Evolutionary conservation across 2,113 vertebrate species (phyloP).

Genomic region (Chamaetylas fuelleborni): DNA sequence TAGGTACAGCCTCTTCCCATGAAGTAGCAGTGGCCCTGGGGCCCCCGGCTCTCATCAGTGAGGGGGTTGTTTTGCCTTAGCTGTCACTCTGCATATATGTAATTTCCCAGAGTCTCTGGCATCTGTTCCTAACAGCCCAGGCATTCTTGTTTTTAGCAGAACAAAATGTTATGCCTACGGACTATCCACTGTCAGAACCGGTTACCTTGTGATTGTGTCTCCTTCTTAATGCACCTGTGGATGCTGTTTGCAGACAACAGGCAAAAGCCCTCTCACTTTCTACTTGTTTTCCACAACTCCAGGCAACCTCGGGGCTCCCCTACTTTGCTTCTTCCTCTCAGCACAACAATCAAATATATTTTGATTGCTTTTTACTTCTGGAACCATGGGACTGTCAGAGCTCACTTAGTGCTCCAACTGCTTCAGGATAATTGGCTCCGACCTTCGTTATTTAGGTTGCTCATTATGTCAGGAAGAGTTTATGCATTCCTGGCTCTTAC

Average conservation of each 20-base stretch:
- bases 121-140: constrained; percentile 36
- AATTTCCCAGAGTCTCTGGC: constrained; percentile 10
- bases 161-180: constrained; percentile 1
- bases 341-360: not conserved
- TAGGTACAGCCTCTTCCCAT: not conserved
- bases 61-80: not conserved
- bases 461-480: not conserved
- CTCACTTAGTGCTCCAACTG: not conserved
- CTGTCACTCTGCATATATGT: constrained; percentile 32
- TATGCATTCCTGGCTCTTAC: not conserved
- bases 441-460: not conserved
- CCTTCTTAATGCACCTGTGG: not conserved
- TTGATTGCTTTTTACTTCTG: not conserved
- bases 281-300: not conserved
- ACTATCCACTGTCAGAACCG: constrained; percentile 29
- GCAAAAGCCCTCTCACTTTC: not conserved
- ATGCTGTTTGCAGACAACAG: not conserved
- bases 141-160: constrained; percentile 1
- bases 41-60: not conserved
- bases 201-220: not conserved
- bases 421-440: not conserved
- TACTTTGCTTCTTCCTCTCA: not conserved
- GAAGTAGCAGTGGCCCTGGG: not conserved
- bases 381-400: not conserved
- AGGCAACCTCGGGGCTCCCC: not conserved